Conservation (phyloP, 2,888 invertebrate genomes). For the Sceliomorpha sp. region DNA sequence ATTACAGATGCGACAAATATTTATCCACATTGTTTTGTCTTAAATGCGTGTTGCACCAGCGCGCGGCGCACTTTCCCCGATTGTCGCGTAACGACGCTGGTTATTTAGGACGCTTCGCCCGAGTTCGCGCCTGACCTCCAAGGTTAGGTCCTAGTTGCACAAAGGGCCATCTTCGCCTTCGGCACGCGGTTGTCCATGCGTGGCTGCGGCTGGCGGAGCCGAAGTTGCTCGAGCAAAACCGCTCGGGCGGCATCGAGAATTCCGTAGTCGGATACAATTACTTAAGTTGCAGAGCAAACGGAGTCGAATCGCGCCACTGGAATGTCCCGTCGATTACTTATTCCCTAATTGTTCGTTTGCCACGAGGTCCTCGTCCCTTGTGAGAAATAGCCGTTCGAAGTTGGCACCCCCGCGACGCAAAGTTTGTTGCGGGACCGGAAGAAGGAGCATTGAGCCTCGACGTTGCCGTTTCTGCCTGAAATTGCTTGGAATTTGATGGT, state of each 20-base stretch:
- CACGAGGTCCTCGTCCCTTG: constrained; percentile 45
- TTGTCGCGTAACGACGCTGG: constrained; percentile 50
- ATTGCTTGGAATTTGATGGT: too few species aligned
- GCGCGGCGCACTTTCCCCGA: constrained; percentile 29
- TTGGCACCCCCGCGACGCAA: constrained; percentile 47
- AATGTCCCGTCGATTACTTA: constrained; percentile 70
- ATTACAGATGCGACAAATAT: constrained; percentile 60
- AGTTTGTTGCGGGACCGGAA: constrained; percentile 20
- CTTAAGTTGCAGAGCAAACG: constrained; percentile 62
- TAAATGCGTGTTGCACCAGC: constrained; percentile 36
- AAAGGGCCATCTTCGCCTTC: constrained; percentile 37
- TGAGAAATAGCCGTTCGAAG: constrained; percentile 56
- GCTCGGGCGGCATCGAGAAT: constrained; percentile 57
- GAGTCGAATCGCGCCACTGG: constrained; percentile 54
- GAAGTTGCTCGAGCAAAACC: constrained; percentile 38
- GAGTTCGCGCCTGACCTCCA: constrained; percentile 59
- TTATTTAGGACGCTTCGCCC: constrained; percentile 64
- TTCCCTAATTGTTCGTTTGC: constrained; percentile 66
- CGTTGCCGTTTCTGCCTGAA: constrained; percentile 30
- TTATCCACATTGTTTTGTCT: constrained; percentile 74
- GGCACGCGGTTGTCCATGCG: constrained; percentile 37
- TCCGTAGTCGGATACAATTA: constrained; percentile 65
- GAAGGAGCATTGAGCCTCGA: constrained; percentile 20
- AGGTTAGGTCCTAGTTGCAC: constrained; percentile 23
- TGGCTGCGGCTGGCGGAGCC: constrained; percentile 15